Evolutionary conservation across 2,888 invertebrate species (phyloP), one percentile per base, ranked within the genome.

Genomic region (Mesopsocus fuscifrons): DNA sequence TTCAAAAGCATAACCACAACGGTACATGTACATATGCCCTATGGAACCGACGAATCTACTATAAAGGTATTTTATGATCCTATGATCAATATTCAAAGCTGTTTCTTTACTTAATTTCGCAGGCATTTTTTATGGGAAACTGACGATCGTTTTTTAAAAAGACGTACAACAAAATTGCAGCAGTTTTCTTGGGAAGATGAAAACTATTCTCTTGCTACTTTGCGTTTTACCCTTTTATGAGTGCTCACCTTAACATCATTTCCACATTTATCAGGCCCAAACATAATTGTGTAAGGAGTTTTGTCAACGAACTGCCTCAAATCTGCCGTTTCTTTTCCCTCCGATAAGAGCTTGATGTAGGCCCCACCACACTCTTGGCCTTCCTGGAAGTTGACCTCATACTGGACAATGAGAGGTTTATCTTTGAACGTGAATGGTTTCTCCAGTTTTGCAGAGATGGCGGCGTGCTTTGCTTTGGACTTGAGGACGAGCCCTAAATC

Each of bases 261-360:
- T 49, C 97, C 97, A 64, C 98, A 98, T 64, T 95, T 98, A 68
- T 98, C 98, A 6, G 97, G 97, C 0, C 98, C 98, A 65, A 98
- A 99, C 98, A 99, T 98, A 55, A 99, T 89, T 2, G 92, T 87
- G 66, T 97, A 99, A 0, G 92, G 82, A 1, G 95, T 92, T 64
- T 91, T 92, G 65, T 98, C 97, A 60, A 84, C 72, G 65, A 97
- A 92, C 55, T 75, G 69, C 50, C 72, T 76, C 26, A 26, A 26
- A 56, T 88, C 78, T 56, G 74, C 71, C 23, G 71, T 62, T 38
- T 73, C 68, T 34, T 71, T 66, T 44, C 77, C 75, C 20, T 77
- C 69, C 9, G 85, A 82, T 15, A 98, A 65, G 35, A 99, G 69
- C 63, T 98, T 98, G 41, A 98, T 65, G 61, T 99, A 98, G 6